phyloP scores from a whole-genome alignment of 2,888 invertebrate species.

The Mystacides longicornis region DNA sequence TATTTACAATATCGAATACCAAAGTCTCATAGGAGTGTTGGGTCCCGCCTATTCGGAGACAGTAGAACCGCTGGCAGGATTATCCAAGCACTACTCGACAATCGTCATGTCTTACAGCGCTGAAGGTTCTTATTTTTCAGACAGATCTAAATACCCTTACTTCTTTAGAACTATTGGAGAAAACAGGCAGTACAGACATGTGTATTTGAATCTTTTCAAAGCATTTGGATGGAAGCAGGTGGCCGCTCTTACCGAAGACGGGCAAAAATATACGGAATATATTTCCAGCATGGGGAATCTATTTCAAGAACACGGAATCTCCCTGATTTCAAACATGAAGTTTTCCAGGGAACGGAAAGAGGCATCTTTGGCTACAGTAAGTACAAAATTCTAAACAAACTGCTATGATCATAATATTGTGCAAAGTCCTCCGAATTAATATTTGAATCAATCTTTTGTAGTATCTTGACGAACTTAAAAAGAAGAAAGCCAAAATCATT shows the following conservation, averaged over 20 bases:
- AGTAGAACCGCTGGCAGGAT: conserved; percentile 69
- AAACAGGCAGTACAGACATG: conserved; percentile 58
- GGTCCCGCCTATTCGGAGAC: conserved; percentile 79
- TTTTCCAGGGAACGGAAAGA: conserved; percentile 53
- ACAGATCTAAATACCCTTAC: conserved; percentile 63
- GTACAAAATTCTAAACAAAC: conserved; percentile 22
- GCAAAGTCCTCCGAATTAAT: neutral
- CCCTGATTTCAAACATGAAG: conserved; percentile 60
- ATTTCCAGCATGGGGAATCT: conserved; percentile 61
- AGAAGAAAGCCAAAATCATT: conserved; percentile 63
- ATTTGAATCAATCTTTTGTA: conserved; percentile 29
- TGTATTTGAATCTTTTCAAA: conserved; percentile 42
- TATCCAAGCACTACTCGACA: conserved; percentile 64
- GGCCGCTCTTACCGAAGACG: conserved; percentile 71
- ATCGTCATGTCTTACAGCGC: conserved; percentile 73
- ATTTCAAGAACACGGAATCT: conserved; percentile 54
- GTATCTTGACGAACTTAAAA: conserved; percentile 58
- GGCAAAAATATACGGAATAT: conserved; percentile 72
- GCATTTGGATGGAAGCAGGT: conserved; percentile 60
- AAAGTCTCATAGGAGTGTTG: conserved; percentile 60
- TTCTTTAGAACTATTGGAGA: conserved; percentile 76
- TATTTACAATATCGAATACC: conserved; percentile 47
- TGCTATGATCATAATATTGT: neutral
- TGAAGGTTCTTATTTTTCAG: conserved; percentile 64
- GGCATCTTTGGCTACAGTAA: conserved; percentile 52